These are phyloP conservation scores for Arctocebus calabarensis DNA, from an alignment of 2,797 vertebrate genomes.

Conservation along the genomic window DNA sequence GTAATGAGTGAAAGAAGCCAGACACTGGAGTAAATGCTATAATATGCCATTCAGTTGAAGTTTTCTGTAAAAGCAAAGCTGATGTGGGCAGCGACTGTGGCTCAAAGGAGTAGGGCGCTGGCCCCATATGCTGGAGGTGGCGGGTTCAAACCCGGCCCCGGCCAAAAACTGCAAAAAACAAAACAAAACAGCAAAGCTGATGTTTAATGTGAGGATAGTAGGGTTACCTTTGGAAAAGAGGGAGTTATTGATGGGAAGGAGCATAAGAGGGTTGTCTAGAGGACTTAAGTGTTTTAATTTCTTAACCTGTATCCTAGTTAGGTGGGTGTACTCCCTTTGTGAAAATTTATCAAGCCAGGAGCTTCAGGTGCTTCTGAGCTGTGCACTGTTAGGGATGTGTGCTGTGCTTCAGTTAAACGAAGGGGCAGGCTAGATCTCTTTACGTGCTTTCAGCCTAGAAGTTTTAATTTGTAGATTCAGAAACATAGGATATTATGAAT, in stretches of 20 bases:
- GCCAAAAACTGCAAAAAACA: too few relatives aligned
- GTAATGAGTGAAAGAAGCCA: conserved; percentile 9
- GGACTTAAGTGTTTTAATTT: background rate
- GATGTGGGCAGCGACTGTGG: too few relatives aligned
- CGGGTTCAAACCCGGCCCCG: too few relatives aligned
- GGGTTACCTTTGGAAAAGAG: background rate
- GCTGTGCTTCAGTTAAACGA: conserved; percentile 3
- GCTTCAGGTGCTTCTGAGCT: background rate
- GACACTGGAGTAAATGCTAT: background rate
- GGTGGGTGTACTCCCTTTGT: background rate
- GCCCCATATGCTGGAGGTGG: too few relatives aligned
- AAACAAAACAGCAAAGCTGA: conserved; percentile 30
- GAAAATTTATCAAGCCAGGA: background rate
- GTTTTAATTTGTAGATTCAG: conserved; percentile 52
- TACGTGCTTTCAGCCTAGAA: background rate
- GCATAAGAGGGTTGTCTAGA: background rate
- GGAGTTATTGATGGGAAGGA: background rate
- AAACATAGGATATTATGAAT: background rate
- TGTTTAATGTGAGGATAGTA: background rate
- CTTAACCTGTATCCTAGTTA: background rate
- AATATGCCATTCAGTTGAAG: background rate
- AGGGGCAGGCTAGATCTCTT: background rate
- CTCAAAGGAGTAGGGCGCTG: too few relatives aligned
- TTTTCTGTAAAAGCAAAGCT: conserved; percentile 38
- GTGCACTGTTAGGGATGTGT: background rate